Evolutionary conservation across 2,888 invertebrate genomes (phyloP).

Genomic region (Pediacus dermestoides): DNA sequence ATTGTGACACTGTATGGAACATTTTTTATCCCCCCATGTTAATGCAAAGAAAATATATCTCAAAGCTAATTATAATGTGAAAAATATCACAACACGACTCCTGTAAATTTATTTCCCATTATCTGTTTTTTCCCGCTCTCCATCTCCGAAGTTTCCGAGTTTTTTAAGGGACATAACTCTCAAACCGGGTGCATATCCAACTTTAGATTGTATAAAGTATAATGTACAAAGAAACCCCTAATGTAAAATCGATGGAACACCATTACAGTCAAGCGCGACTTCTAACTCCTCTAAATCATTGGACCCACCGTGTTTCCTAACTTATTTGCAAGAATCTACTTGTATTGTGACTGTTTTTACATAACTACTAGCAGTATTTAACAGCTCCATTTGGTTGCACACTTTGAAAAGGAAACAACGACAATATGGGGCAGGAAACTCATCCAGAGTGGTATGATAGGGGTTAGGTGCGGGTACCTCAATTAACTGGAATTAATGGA

Average conservation of each 20-base stretch:
- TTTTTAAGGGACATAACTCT: slow-evolving; percentile 49
- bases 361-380: too few relatives aligned
- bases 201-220: slow-evolving; percentile 54
- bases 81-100: slow-evolving; percentile 48
- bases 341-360: slow-evolving; percentile 22
- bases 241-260: slow-evolving; percentile 54
- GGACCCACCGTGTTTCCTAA: slow-evolving; percentile 34
- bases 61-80: slow-evolving; percentile 48
- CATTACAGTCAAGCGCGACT: slow-evolving; percentile 50
- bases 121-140: slow-evolving; percentile 50
- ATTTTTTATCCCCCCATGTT: too few relatives aligned
- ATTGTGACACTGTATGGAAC: too few relatives aligned
- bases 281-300: slow-evolving; percentile 48
- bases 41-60: too few relatives aligned
- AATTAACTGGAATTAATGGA: too few relatives aligned
- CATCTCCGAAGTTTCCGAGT: slow-evolving; percentile 46
- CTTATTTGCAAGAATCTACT: slow-evolving; percentile 35
- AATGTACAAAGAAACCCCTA: slow-evolving; percentile 54
- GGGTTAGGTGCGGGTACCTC: too few relatives aligned
- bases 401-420: too few relatives aligned
- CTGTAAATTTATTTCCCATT: slow-evolving; percentile 52
- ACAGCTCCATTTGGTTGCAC: too few relatives aligned
- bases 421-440: too few relatives aligned
- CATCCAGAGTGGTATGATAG: too few relatives aligned
- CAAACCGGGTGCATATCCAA: slow-evolving; percentile 51